Conservation (phyloP, 1,140 invertebrate genomes). For the Philaenus spumarius region DNA sequence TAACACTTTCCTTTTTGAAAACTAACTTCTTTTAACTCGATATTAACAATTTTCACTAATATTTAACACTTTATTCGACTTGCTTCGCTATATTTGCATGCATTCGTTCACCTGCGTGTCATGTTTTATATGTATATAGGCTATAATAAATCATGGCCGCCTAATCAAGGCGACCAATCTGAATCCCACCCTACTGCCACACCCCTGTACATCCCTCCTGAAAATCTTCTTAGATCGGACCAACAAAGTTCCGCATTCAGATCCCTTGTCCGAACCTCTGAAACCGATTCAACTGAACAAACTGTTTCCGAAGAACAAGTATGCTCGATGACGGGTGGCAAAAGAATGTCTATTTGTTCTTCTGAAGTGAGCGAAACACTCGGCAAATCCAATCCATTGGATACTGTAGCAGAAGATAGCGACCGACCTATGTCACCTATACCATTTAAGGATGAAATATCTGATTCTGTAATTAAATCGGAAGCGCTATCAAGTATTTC, state of each 20-base stretch:
- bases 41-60: too few species aligned
- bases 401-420: background rate
- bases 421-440: constrained; percentile 19
- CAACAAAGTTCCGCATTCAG: too few species aligned
- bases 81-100: too few species aligned
- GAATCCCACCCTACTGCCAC: background rate
- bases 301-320: too few species aligned
- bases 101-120: too few species aligned
- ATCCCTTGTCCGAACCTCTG: too few species aligned
- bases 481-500: background rate
- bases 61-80: too few species aligned
- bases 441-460: constrained; percentile 4
- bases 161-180: background rate
- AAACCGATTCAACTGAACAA: too few species aligned
- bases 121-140: too few species aligned
- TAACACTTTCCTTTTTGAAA: too few species aligned
- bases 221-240: too few species aligned
- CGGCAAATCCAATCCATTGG: background rate
- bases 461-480: background rate
- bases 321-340: background rate
- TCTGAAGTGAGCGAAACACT: constrained; percentile 23
- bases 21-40: too few species aligned
- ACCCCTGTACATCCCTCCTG: constrained; percentile 5
- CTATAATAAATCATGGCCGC: background rate
- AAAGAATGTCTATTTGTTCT: constrained; percentile 29